Conservation (phyloP, 2,797 vertebrate species). For the Karalla daura region DNA sequence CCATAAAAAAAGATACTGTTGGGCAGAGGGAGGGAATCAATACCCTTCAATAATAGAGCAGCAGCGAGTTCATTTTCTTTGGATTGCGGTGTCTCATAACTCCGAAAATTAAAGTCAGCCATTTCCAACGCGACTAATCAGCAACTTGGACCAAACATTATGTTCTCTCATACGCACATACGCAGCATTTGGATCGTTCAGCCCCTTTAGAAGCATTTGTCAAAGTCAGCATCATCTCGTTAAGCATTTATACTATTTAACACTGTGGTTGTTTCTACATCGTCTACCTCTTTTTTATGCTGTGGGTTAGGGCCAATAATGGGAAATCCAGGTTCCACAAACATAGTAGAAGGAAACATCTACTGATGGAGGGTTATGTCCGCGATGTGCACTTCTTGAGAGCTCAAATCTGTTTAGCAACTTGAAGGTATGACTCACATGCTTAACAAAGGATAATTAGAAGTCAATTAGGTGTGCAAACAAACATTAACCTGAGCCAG, state of each 20-base stretch:
- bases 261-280: not conserved
- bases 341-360: not conserved
- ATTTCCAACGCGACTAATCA: not conserved
- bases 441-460: conserved; percentile 48
- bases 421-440: conserved; percentile 21
- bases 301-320: not conserved
- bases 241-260: not conserved
- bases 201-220: not conserved
- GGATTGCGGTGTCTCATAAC: not conserved
- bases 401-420: conserved; percentile 22
- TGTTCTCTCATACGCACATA: not conserved
- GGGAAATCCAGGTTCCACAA: not conserved
- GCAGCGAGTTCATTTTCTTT: rapidly evolving
- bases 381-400: not conserved
- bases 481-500: conserved; percentile 61
- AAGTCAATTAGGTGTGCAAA: conserved; percentile 57
- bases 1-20: not conserved
- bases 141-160: not conserved
- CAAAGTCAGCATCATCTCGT: not conserved
- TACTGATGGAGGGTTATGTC: not conserved
- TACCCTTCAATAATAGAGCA: not conserved
- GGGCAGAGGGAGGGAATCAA: not conserved
- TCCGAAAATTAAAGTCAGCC: not conserved
- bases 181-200: conserved; percentile 3
- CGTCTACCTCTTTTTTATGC: not conserved